Base-by-base conservation (phyloP, 2,888 invertebrate genomes). In the Dicyrtomina minuta region DNA sequence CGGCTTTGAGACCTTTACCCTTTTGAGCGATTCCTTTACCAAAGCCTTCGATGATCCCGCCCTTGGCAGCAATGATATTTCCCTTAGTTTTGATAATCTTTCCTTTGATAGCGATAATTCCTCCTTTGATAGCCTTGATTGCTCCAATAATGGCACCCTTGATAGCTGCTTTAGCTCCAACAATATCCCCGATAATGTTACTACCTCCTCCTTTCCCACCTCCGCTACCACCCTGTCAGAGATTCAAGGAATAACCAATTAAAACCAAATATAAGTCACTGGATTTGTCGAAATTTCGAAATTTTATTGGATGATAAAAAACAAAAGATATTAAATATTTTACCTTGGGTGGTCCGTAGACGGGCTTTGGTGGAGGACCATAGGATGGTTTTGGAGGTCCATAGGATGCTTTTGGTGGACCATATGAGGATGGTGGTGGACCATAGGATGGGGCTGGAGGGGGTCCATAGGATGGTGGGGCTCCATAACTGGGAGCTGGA, bases 61-160 rank as follows among this genome's bases (percentile, higher is more conserved):
- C 93, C 79, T 90, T 89, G 22, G 87, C 87, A 15, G 88, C 87
- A 70, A 92, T 88, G 59, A 91, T 81, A 78, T 87, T 87, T 13
- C 93, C 92, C 66, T 92, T 88, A 51, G 92, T 92, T 83, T 92
- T 92, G 78, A 93, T 89, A 33, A 93, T 84, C 81, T 92, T 91
- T 0, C 93, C 93, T 80, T 92, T 92, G n/a, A 92, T 85, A 27
- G 92, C 92, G 2, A 93, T 88, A 12, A 92, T 90, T 59, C 92
- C 92, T 12, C 93, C 93, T 10, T 92, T 90, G 73, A 93, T 90
- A 15, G 93, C 92, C 80, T 93, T 93, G 0, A 92, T 89, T 0
- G 93, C 92, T 86, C 93, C 92, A 80, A 93, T 87, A 12, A 93
- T 84, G 3, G 92, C 92, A 81, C 88, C 89, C 17, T 77, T 76